Conservation (phyloP, 2,888 invertebrate genomes). For the Ichneumoninae sp. region DNA sequence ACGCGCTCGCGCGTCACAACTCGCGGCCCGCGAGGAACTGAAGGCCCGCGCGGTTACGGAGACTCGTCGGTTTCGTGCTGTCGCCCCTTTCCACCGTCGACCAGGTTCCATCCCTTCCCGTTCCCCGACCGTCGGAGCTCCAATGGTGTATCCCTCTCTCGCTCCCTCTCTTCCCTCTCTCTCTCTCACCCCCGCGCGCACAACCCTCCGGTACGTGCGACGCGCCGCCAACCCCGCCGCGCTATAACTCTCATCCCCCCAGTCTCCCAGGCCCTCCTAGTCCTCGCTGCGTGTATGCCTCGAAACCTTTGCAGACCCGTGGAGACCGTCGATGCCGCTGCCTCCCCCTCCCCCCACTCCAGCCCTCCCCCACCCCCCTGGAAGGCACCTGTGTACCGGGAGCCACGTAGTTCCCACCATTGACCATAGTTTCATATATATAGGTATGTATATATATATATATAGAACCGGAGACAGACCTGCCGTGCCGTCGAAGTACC, state of each 20-base stretch:
- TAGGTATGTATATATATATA: neutral
- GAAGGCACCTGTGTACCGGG: conserved; percentile 24
- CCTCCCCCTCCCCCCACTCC: neutral
- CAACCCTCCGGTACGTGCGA: conserved; percentile 45
- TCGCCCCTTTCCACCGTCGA: conserved; percentile 63
- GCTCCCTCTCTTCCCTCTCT: conserved; percentile 33
- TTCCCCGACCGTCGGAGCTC: conserved; percentile 31
- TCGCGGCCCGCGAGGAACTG: conserved; percentile 81
- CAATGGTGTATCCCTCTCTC: conserved; percentile 36
- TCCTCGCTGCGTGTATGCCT: conserved; percentile 11
- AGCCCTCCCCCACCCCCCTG: neutral
- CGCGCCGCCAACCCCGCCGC: conserved; percentile 51
- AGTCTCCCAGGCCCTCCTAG: conserved; percentile 59
- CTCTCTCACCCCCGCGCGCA: conserved; percentile 47
- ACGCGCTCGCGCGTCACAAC: conserved; percentile 60
- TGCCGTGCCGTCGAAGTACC: conserved; percentile 23
- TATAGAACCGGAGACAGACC: conserved; percentile 16
- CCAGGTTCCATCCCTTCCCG: conserved; percentile 64
- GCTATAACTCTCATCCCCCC: conserved; percentile 65
- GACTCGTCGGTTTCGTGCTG: conserved; percentile 61
- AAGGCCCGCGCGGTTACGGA: conserved; percentile 70
- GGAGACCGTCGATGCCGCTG: conserved; percentile 20
- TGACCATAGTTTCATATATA: neutral
- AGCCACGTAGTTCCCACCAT: conserved; percentile 4
- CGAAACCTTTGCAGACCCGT: conserved; percentile 23